Conservation (phyloP, 1,140 invertebrate genomes). For the Thalassaphorura encarpata region DNA sequence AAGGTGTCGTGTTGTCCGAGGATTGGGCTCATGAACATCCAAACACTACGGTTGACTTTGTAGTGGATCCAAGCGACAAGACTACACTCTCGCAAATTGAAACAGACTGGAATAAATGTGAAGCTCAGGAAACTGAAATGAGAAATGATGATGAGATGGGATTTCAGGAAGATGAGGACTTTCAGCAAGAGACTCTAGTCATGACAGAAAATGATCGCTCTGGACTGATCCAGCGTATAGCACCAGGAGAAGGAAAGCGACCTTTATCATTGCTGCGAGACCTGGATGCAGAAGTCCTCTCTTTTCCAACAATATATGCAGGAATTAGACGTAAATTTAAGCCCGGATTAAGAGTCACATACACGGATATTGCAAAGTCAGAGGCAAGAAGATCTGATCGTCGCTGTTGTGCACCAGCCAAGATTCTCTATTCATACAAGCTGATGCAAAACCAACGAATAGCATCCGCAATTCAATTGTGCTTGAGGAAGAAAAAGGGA, state of each 20-base stretch:
- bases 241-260: not conserved
- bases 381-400: not conserved
- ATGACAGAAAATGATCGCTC: not conserved
- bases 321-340: not conserved
- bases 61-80: not conserved
- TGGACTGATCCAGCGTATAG: not conserved
- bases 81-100: not conserved
- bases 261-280: not conserved
- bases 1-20: slow-evolving; percentile 11
- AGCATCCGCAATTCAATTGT: not conserved
- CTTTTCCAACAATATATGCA: slow-evolving; percentile 2
- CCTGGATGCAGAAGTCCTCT: not conserved
- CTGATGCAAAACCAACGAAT: not conserved
- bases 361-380: not conserved
- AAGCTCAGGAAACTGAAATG: too few species aligned
- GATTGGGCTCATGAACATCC: slow-evolving; percentile 5
- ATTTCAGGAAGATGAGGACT: not conserved
- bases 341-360: not conserved
- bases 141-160: not conserved
- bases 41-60: not conserved
- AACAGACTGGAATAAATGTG: too few species aligned
- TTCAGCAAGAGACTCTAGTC: not conserved
- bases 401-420: not conserved
- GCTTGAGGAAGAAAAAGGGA: not conserved
- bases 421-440: slow-evolving; percentile 2